A percentile compares a stretch with the other conserved stretches of the same genome.
Conservation (phyloP, 53 echinoderm and acorn worm species). For the Hippasteria phrygiana region DNA sequence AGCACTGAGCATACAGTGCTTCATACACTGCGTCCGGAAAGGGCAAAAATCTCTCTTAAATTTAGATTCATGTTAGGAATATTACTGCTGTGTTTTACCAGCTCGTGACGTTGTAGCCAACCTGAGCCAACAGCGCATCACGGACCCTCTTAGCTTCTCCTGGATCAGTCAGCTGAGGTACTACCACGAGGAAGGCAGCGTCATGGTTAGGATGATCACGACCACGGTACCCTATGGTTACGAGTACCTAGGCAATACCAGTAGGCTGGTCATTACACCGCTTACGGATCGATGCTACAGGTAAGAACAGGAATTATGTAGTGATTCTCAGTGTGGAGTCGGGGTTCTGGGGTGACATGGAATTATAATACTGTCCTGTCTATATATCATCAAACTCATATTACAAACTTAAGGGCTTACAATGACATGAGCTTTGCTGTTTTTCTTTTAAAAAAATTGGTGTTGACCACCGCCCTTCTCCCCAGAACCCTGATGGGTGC, state of each 20-base stretch:
- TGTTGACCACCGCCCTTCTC: background rate
- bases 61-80: no score
- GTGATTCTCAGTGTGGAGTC: no score
- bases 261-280: constrained; percentile 94
- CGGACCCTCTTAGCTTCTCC: constrained; percentile 81
- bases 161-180: constrained; percentile 98
- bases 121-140: constrained; percentile 71
- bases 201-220: constrained; percentile 95
- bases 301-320: constrained; percentile 33
- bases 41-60: no score
- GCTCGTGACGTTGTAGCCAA: constrained; percentile 92
- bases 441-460: no score
- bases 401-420: no score
- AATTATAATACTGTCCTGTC: no score
- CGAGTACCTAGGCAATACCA: constrained; percentile 96
- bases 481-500: constrained; percentile 95
- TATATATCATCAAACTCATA: no score
- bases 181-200: constrained; percentile 88
- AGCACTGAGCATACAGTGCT: no score
- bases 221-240: constrained; percentile 97
- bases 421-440: no score
- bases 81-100: background rate
- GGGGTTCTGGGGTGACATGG: no score
- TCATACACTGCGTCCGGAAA: no score
- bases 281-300: constrained; percentile 98